Evolutionary conservation across 2,888 invertebrate species (phyloP), one percentile per base, ranked within the genome.

Genomic region (Ditula angustiorana): DNA sequence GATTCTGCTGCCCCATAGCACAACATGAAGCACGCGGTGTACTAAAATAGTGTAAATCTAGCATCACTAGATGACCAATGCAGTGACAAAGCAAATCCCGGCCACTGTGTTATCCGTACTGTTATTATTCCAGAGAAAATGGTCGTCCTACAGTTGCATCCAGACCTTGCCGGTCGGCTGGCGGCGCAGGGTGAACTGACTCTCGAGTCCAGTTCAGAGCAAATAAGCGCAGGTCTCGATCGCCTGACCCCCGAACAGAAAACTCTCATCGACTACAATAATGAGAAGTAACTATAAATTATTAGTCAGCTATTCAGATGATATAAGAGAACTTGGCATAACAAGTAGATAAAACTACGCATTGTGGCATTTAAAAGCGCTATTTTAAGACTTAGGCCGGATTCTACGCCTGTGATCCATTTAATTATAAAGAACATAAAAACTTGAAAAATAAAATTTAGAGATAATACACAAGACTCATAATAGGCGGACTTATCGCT

Each of bases 141-240:
- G 69, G 84, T 83, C 23, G 82, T 95, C 61, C 81, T 96, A 44
- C 88, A 92, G 68, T 86, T 92, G 1, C 95, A 96, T 76, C 96
- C 95, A 5, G 95, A 96, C 82, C 84, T 96, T 64, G 95, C 95
- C 2, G 95, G 94, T 2, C 90, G 90, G 61, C 74, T 94, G 50
- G 94, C 94, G 1, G 92, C 92, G 3, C 85, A 83, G 63, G 94
- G 93, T 3, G 87, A 92, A 69, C 82, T 95, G 41, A 95, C 95
- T 0, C 72, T 75, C 0, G 95, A 95, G 78, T 95, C 95, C 0
- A 82, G 88, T 0, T 82, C 82, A 11, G 95, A 95, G 75, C 95
- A 95, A 74, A 82, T 79, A 61, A 83, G 86, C 57, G 95, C 94
- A 0, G 95, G 94, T 0, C 82, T 95, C 2, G 82, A 93, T 50